Evolutionary conservation across 2,113 vertebrate genomes (phyloP).

Genomic region (Noctilio leporinus): DNA sequence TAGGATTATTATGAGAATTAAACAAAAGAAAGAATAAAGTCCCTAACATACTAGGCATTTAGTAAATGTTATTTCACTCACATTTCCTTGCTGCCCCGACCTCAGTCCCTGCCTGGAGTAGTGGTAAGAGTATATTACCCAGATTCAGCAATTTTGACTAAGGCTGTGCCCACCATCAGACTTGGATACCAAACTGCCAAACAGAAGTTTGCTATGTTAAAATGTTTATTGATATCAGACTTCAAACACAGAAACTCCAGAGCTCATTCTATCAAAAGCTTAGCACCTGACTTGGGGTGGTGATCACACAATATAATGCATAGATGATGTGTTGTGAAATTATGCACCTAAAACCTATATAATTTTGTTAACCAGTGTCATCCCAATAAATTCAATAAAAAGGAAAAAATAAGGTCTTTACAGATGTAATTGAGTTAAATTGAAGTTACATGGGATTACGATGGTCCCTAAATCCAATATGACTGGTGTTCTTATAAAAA

Average conservation of each 20-base stretch:
- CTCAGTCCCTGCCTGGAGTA: neutral
- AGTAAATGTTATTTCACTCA: neutral
- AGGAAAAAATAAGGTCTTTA: no score
- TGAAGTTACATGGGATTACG: no score
- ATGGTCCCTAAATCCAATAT: no score
- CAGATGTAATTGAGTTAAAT: no score
- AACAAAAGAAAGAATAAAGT: neutral
- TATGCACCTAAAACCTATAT: no score
- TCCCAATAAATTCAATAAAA: no score
- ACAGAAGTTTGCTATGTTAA: conserved; percentile 1
- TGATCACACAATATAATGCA: no score
- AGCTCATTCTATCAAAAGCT: neutral
- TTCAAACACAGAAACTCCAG: neutral
- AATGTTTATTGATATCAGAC: conserved; percentile 44
- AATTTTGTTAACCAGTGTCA: no score
- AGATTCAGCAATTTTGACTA: neutral
- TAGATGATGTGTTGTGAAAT: no score
- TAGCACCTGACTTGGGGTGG: neutral
- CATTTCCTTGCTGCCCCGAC: neutral
- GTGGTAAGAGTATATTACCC: neutral
- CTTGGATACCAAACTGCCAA: neutral
- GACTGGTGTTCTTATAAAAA: no score
- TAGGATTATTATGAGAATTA: neutral
- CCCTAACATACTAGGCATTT: neutral
- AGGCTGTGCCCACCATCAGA: neutral